Conservation (phyloP, 2,888 invertebrate species). For the Metacarcinus magister region DNA sequence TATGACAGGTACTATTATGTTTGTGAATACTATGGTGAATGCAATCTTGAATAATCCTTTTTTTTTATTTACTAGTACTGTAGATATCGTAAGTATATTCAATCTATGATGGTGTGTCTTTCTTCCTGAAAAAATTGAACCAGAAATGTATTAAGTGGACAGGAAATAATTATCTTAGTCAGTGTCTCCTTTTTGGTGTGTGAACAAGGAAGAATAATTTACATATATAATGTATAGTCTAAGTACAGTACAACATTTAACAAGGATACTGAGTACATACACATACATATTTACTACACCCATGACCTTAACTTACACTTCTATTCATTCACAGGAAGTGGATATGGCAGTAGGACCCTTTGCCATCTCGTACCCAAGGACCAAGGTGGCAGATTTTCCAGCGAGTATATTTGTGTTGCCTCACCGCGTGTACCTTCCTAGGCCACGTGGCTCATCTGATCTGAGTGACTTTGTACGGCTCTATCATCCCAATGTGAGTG, state of each 20-base stretch:
- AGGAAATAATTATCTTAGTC: too few species aligned
- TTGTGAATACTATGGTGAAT: too few species aligned
- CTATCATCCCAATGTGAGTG: constrained; percentile 67
- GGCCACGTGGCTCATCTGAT: constrained; percentile 66
- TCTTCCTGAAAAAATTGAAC: neutral
- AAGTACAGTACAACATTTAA: too few species aligned
- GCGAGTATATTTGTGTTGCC: constrained; percentile 69
- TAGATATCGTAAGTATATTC: neutral
- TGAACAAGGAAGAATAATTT: too few species aligned
- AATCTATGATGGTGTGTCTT: neutral
- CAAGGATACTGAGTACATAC: too few species aligned
- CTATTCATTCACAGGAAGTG: constrained; percentile 62
- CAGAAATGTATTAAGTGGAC: too few species aligned
- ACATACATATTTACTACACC: too few species aligned
- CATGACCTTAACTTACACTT: neutral
- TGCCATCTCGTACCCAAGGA: constrained; percentile 71
- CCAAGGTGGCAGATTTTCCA: constrained; percentile 67
- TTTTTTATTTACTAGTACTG: too few species aligned
- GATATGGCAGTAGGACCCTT: constrained; percentile 79
- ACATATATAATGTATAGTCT: too few species aligned
- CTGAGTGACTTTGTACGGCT: constrained; percentile 74
- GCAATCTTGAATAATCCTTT: too few species aligned
- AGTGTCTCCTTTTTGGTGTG: too few species aligned
- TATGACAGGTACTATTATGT: too few species aligned
- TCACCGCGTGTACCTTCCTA: constrained; percentile 72